Evolutionary conservation across 1,140 invertebrate genomes (phyloP).

Genomic region (Spodoptera frugiperda): DNA sequence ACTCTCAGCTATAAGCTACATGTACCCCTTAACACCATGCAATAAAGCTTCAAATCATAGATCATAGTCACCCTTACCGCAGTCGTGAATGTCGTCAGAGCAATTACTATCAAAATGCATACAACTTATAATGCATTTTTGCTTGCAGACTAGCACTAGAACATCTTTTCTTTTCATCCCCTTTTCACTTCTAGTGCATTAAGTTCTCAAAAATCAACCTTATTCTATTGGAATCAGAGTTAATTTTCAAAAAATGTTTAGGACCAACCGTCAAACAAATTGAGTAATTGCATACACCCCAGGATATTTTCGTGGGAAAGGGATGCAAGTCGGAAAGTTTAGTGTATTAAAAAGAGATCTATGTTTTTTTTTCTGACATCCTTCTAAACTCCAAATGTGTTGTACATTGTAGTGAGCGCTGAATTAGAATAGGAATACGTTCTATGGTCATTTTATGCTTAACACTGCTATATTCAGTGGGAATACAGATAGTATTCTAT

Average conservation of each 20-base stretch:
- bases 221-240: not conserved
- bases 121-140: conserved; percentile 9
- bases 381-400: too few species aligned
- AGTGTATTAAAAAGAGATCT: not conserved
- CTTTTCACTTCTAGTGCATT: not conserved
- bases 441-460: too few species aligned
- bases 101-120: conserved; percentile 33
- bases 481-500: too few species aligned
- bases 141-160: not conserved
- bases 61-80: not conserved
- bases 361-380: too few species aligned
- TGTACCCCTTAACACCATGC: not conserved
- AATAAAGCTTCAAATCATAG: not conserved
- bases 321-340: conserved; percentile 9
- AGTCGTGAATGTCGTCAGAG: not conserved
- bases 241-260: not conserved
- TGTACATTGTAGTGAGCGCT: too few species aligned
- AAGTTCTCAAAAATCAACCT: not conserved
- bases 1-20: not conserved
- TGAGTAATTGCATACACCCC: conserved; percentile 21
- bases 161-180: conserved; percentile 7
- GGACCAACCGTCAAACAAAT: not conserved
- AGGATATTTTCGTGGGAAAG: conserved; percentile 6
- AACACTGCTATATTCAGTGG: too few species aligned
- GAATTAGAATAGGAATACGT: too few species aligned